Conservation (phyloP, 2,113 vertebrate genomes). For the Chloroceryle aenea region DNA sequence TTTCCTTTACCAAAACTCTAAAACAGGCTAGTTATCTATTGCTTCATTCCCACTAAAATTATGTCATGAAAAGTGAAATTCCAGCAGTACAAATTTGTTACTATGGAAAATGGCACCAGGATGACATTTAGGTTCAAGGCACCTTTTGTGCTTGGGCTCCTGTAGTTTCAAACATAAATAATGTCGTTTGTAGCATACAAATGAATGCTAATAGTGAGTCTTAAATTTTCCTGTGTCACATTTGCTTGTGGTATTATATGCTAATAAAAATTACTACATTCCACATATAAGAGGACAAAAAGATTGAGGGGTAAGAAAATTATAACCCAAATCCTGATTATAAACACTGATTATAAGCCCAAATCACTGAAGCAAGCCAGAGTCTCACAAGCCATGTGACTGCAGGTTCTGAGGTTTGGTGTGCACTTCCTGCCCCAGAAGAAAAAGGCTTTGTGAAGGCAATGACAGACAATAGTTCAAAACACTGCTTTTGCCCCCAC, state of each 20-base stretch:
- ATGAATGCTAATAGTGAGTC: not conserved
- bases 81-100: not conserved
- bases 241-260: not conserved
- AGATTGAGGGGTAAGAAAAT: not conserved
- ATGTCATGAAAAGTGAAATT: not conserved
- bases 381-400: not conserved
- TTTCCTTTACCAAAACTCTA: not conserved
- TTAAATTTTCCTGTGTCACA: not conserved
- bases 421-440: not conserved
- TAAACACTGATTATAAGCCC: not conserved
- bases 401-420: not conserved
- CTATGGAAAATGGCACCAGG: not conserved
- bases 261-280: not conserved
- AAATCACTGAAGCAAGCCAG: not conserved
- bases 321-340: not conserved
- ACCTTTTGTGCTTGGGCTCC: not conserved
- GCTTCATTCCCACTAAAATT: not conserved
- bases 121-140: not conserved
- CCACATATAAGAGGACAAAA: not conserved
- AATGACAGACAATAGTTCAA: not conserved
- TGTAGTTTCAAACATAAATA: not conserved
- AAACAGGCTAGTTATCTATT: not conserved
- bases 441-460: not conserved
- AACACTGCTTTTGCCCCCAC: not conserved
- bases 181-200: not conserved